Percentiles rank a stretch among this genome's conserved stretches.
phyloP scores from a whole-genome alignment of 2,888 invertebrate genomes.

The Eristalis intricaria region DNA sequence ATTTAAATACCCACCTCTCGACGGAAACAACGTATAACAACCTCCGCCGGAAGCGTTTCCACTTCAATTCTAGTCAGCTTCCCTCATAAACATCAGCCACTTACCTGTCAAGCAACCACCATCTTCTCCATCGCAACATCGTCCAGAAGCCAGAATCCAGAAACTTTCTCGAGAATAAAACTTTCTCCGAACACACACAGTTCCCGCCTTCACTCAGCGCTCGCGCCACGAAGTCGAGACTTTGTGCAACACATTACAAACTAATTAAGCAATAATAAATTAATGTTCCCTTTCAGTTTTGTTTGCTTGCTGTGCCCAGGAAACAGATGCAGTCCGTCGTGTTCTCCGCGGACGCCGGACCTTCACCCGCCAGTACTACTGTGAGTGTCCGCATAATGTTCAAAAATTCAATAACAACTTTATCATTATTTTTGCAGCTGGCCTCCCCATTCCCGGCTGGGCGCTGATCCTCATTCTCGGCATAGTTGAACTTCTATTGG shows the following conservation, averaged over 20 bases:
- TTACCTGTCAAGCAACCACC: neutral
- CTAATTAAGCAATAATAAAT: slow-evolving; percentile 74
- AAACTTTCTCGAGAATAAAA: slow-evolving; percentile 19
- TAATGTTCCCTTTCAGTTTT: slow-evolving; percentile 83
- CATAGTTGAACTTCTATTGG: slow-evolving; percentile 86
- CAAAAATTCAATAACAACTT: neutral
- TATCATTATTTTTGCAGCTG: slow-evolving; percentile 82
- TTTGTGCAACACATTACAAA: slow-evolving; percentile 67
- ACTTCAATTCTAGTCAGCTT: neutral
- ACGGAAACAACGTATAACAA: neutral
- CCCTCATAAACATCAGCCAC: neutral
- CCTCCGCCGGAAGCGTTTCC: neutral
- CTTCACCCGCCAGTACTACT: slow-evolving; percentile 88
- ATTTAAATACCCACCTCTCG: neutral
- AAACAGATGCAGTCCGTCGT: slow-evolving; percentile 89
- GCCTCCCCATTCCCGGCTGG: slow-evolving; percentile 89
- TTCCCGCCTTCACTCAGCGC: no score
- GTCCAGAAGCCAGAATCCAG: slow-evolving; percentile 31
- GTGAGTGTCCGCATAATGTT: slow-evolving; percentile 83
- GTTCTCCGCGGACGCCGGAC: slow-evolving; percentile 90
- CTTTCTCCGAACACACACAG: neutral
- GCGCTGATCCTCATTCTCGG: slow-evolving; percentile 87
- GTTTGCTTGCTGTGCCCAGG: slow-evolving; percentile 86
- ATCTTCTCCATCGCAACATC: neutral
- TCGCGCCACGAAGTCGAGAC: slow-evolving; percentile 48